Conservation (phyloP, 1,140 invertebrate species). For the Olivierus martensii region DNA sequence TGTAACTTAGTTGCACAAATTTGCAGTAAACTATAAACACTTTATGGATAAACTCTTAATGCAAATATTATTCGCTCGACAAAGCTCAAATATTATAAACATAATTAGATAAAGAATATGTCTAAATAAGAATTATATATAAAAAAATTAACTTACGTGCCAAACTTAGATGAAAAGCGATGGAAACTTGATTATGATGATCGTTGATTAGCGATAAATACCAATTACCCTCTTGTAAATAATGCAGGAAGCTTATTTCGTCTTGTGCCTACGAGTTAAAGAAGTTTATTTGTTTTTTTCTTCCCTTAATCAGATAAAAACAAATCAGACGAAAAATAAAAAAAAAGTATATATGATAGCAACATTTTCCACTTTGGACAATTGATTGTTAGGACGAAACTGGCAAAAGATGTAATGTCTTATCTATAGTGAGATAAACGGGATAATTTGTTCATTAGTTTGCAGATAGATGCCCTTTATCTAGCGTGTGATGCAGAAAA, state of each 20-base stretch:
- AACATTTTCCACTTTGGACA: neutral
- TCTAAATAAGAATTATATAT: too few relatives aligned
- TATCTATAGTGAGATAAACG: too few relatives aligned
- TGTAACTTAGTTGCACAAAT: too few relatives aligned
- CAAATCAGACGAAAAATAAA: neutral
- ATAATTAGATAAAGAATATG: too few relatives aligned
- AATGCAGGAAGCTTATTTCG: slow-evolving; percentile 81
- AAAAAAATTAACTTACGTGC: slow-evolving; percentile 22
- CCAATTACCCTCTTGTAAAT: slow-evolving; percentile 91
- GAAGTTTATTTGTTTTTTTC: neutral
- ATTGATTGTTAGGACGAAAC: neutral
- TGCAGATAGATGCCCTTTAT: too few relatives aligned
- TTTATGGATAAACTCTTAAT: too few relatives aligned
- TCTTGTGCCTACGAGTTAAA: slow-evolving; percentile 52
- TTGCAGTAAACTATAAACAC: too few relatives aligned
- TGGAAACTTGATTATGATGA: slow-evolving; percentile 43
- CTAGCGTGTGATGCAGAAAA: too few relatives aligned
- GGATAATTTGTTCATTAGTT: too few relatives aligned
- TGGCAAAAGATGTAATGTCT: neutral
- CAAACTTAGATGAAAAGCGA: slow-evolving; percentile 20
- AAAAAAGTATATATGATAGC: neutral
- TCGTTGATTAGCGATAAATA: slow-evolving; percentile 92
- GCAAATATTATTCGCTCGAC: too few relatives aligned
- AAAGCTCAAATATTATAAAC: too few relatives aligned
- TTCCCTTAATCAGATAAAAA: neutral